Base-by-base conservation (phyloP, 1,140 invertebrate species). In the Riptortus pedestris region DNA sequence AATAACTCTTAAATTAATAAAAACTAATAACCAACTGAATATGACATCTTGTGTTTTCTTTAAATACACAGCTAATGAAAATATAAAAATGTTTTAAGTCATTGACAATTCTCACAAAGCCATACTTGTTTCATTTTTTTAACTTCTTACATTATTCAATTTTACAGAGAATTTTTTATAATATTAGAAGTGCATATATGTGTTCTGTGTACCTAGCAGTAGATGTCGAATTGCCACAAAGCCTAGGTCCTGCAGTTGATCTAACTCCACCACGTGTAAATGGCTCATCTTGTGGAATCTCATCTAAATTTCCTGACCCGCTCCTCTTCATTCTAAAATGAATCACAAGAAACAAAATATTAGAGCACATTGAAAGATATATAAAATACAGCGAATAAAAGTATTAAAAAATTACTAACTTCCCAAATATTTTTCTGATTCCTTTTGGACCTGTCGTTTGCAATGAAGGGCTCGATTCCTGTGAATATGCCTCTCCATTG, bases 231-330 rank as follows among this genome's bases (percentile, higher is more conserved):
- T 29, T 59, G 3, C 28, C 87, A 31, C 85, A 86, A 12, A 92
- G 79, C 58, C 90, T 77, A 1, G 86, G 84, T 57, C 85, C 81
- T 48, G 88, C 87, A 0, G 89, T 90, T 0, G 89, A 84, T 47
- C 91, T 74, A 9, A 88, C 75, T 7, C 86, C 85, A 1, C 86
- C 85, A 26, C 89, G 75, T 43, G 79, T 78, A 69, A 91, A 90
- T 65, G 83, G 80, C 16, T 78, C 78, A n/a, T 80, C 77, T 38
- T 72, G 72, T 9, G 78, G 76, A 47, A 82, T 70, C 43, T 85
- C 83, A 69, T 88, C 84, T 57, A 88, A 75, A 69, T 83, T 82
- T 57, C 85, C 85, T 27, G 85, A 84, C 74, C 82, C 83, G 72
- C 87, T 88, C 57, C 88, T 74, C 67, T 83, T 81, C 64, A 89